Percentiles rank a stretch among this genome's conserved stretches.
These are phyloP conservation scores for Muntiacus reevesi DNA, from an alignment of 2,113 vertebrate species.

Conservation along the genomic window DNA sequence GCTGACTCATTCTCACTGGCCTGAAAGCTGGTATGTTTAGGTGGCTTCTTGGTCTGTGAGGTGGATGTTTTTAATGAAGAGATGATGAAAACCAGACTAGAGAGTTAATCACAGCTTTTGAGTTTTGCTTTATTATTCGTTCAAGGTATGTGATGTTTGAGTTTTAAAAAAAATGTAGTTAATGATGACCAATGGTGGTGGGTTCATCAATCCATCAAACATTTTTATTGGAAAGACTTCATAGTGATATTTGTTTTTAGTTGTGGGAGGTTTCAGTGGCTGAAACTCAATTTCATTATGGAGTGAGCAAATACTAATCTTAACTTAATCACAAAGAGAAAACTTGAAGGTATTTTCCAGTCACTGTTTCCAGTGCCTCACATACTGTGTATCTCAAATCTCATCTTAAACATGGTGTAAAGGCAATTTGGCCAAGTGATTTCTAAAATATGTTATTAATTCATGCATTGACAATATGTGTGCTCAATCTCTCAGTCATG, in stretches of 20 bases:
- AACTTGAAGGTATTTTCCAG: constrained; percentile 30
- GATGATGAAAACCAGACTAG: constrained; percentile 52
- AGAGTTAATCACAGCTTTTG: constrained; percentile 73
- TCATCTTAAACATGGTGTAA: constrained; percentile 67
- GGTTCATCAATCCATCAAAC: constrained; percentile 57
- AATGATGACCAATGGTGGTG: constrained; percentile 47
- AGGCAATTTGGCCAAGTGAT: constrained; percentile 63
- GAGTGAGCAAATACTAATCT: background rate
- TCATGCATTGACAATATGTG: background rate
- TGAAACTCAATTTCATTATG: constrained; percentile 7
- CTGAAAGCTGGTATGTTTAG: constrained; percentile 52
- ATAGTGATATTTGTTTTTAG: constrained; percentile 60
- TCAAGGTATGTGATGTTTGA: constrained; percentile 36
- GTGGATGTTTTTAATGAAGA: constrained; percentile 32
- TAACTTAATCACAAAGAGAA: constrained; percentile 55
- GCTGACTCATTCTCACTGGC: constrained; percentile 58
- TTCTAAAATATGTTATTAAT: constrained; percentile 66
- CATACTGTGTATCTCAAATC: constrained; percentile 54
- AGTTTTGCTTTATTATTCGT: constrained; percentile 68
- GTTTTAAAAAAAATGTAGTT: constrained; percentile 65
- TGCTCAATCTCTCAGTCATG: background rate
- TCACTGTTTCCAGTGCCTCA: constrained; percentile 74
- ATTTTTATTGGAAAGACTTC: constrained; percentile 62
- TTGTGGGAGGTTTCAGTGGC: constrained; percentile 52
- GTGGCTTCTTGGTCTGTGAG: constrained; percentile 58